Evolutionary conservation across 23 tunicate species (phyloP).

Genomic region (Clavelina lepadiformis): DNA sequence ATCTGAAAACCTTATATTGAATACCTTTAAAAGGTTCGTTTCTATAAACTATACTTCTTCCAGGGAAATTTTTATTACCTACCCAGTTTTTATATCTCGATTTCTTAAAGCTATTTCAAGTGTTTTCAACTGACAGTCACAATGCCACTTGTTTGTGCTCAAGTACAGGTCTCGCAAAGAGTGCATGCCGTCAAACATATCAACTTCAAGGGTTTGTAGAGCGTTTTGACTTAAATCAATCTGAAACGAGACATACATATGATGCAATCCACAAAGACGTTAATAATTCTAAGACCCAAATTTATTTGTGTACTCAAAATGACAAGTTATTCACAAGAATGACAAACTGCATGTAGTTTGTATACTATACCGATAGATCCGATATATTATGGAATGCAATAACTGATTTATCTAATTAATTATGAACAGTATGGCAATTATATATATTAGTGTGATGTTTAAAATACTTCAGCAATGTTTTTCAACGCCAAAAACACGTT

Average conservation of each 20-base stretch:
- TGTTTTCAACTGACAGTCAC: slow-evolving; percentile 45
- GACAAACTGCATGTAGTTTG: not conserved
- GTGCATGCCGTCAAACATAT: slow-evolving; percentile 20
- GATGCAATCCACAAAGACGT: too few relatives aligned
- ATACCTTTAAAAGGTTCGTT: too few relatives aligned
- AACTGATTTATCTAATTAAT: not conserved
- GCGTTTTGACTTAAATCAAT: slow-evolving; percentile 41
- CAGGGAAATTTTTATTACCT: not conserved
- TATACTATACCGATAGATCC: not conserved
- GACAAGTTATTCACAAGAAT: too few relatives aligned
- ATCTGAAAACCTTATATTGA: too few relatives aligned
- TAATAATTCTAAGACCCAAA: too few relatives aligned
- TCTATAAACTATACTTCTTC: too few relatives aligned
- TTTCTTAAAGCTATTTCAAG: slow-evolving; percentile 11
- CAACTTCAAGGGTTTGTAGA: slow-evolving; percentile 50
- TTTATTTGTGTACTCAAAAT: too few relatives aligned
- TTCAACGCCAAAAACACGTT: slow-evolving; percentile 12
- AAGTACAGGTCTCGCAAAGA: slow-evolving; percentile 11
- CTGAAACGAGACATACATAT: not conserved
- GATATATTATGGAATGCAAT: not conserved
- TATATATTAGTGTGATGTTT: too few relatives aligned
- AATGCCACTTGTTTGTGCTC: slow-evolving; percentile 39
- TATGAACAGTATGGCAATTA: not conserved
- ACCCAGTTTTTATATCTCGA: slow-evolving; percentile 17
- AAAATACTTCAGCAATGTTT: slow-evolving; percentile 12